These are phyloP conservation scores for Pentalonia nigronervosa DNA, from an alignment of 1,140 invertebrate species.

Conservation along the genomic window DNA sequence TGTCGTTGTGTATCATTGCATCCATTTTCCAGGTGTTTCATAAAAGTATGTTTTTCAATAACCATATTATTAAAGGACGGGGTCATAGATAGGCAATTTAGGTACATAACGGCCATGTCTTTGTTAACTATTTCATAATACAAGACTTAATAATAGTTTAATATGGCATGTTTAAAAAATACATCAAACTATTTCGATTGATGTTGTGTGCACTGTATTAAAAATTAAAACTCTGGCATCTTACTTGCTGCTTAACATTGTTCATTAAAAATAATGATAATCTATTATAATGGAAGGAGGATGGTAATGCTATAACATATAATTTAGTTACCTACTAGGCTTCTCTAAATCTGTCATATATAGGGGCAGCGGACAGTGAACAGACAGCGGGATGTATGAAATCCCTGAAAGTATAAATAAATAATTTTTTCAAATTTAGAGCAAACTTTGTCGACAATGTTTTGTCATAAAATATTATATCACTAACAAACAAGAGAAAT, in stretches of 20 bases:
- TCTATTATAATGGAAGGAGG: neutral
- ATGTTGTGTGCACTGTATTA: neutral
- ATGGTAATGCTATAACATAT: neutral
- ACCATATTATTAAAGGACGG: neutral
- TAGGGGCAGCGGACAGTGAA: no score
- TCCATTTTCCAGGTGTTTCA: neutral
- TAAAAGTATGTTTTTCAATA: neutral
- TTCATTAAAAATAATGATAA: neutral
- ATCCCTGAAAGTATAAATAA: neutral
- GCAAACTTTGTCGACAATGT: conserved; percentile 2
- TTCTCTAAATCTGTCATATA: neutral
- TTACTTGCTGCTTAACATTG: neutral
- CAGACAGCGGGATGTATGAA: neutral
- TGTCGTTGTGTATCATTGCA: no score
- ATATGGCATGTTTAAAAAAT: neutral
- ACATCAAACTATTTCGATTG: neutral
- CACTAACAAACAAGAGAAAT: conserved; percentile 14
- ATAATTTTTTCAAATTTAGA: neutral
- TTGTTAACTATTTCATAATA: neutral
- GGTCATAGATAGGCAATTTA: neutral
- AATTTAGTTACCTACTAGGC: neutral
- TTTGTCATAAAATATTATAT: neutral
- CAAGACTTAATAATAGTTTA: neutral
- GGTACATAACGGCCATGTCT: neutral
- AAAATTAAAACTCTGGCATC: neutral